A percentile compares a stretch with the other conserved stretches of the same genome.
These are phyloP conservation scores for Selene dorsalis DNA, from an alignment of 2,797 vertebrate genomes.

Conservation along the genomic window DNA sequence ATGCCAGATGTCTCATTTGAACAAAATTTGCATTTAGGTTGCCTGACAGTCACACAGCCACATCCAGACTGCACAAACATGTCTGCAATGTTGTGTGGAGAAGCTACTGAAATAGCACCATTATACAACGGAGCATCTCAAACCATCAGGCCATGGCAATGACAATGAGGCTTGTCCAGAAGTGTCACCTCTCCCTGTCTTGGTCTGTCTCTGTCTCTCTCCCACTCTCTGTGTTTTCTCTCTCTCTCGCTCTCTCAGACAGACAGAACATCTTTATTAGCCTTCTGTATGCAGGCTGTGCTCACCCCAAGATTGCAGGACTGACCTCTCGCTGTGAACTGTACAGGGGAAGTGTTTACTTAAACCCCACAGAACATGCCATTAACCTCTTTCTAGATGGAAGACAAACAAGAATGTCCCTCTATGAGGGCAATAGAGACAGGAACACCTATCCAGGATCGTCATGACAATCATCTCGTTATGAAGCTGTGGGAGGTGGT, in stretches of 20 bases:
- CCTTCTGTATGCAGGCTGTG: slow-evolving; percentile 74
- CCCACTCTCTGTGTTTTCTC: slow-evolving; percentile 37
- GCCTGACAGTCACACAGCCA: slow-evolving; percentile 53
- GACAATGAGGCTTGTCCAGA: slow-evolving; percentile 75
- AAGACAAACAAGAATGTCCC: slow-evolving; percentile 77
- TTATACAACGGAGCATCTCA: slow-evolving; percentile 64
- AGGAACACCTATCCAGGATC: slow-evolving; percentile 71
- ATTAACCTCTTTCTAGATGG: slow-evolving; percentile 80
- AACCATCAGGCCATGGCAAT: slow-evolving; percentile 72
- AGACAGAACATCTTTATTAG: slow-evolving; percentile 77
- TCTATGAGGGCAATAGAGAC: slow-evolving; percentile 73
- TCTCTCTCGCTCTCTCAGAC: slow-evolving; percentile 22
- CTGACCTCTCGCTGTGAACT: slow-evolving; percentile 79
- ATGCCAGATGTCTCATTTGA: slow-evolving; percentile 52
- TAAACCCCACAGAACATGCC: slow-evolving; percentile 76
- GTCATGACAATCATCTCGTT: slow-evolving; percentile 81
- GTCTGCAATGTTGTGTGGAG: slow-evolving; percentile 42
- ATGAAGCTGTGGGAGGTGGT: slow-evolving; percentile 65
- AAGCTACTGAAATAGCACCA: slow-evolving; percentile 55
- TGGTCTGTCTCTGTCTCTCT: slow-evolving; percentile 47
- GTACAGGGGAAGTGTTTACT: slow-evolving; percentile 80
- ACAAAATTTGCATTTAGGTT: slow-evolving; percentile 62
- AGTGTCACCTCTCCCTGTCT: slow-evolving; percentile 64
- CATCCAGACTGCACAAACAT: slow-evolving; percentile 51
- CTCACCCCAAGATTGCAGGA: slow-evolving; percentile 77